Base-by-base conservation (phyloP, 2,113 vertebrate species). In the Rhynchomys soricoides region DNA sequence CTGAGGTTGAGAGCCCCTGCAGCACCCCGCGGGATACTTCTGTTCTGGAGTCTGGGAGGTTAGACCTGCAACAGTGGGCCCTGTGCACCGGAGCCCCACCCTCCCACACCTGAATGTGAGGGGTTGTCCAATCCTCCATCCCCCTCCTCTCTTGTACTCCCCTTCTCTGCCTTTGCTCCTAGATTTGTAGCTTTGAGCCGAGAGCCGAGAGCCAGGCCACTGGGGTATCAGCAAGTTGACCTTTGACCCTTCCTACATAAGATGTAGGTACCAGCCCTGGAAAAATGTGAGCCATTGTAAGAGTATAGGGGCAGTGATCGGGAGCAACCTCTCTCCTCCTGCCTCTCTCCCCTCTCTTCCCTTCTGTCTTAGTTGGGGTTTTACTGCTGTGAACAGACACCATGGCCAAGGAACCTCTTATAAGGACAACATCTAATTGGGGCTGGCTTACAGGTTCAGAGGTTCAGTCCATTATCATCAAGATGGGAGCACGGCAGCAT, bases 91-190 rank as follows among this genome's bases (percentile, higher is more conserved):
- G 0, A 5, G 19, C 19, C 1, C 12, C 31, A 31, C 64, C 64
- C 11, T 31, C 26, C 12, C 31, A 31, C 64, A 26, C 11, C 13
- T 21, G 11, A 2, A 11, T 31, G 3, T 29, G 48, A 29, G 31
- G 8, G 16, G 1, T 19, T 22, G 19, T 55, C 48, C 17, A 78
- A 10, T 29, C 75, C 75, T 48, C 48, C 13, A 50, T 43, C 4
- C 17, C 3, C 0, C 0, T 7, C 24, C 3, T 21, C 10, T 40
- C 31, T 37, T 2, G 0, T 4, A 5, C 22, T 16, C 70, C 31
- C 77, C 50, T 79, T 55, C 50, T 79, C 50, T 59, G 24, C 57
- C 52, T 59, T 75, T n/a, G 73, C 29, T 16, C 26, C 17, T 40
- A 12, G 9, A 0, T 12, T 9, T 7, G 10, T 1, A 19, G 37